phyloP scores from a whole-genome alignment of 2,113 vertebrate genomes.

The Gasterosteus aculeatus region DNA sequence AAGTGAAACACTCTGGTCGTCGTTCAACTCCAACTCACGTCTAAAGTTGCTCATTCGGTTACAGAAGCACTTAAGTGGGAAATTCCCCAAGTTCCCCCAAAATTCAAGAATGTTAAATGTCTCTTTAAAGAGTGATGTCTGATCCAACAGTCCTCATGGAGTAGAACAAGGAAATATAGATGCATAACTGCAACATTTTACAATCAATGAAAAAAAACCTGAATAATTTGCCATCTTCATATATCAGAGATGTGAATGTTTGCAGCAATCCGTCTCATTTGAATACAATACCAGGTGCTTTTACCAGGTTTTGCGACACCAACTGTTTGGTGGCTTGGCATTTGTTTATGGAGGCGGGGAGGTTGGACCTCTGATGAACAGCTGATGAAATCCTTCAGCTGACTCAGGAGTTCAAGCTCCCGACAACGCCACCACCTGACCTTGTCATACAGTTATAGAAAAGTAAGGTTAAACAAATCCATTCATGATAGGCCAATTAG shows the following conservation, averaged over 20 bases:
- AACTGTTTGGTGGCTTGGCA: conserved; percentile 62
- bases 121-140: not conserved
- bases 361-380: conserved; percentile 43
- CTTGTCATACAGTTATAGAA: not conserved
- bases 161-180: not conserved
- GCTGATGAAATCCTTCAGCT: conserved; percentile 58
- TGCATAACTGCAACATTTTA: not conserved
- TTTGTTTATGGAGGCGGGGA: conserved; percentile 67
- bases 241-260: conserved; percentile 1
- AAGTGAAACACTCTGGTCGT: not conserved
- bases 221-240: not conserved
- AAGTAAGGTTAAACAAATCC: not conserved
- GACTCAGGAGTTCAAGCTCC: conserved; percentile 13
- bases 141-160: not conserved
- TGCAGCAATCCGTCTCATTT: conserved; percentile 5
- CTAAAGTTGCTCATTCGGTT: not conserved
- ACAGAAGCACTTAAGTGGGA: not conserved
- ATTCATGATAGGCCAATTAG: not conserved
- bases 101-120: conserved; percentile 9
- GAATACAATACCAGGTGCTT: conserved; percentile 61
- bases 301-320: conserved; percentile 52
- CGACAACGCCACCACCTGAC: conserved; percentile 8
- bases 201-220: not conserved
- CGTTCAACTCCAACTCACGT: not conserved
- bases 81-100: not conserved